These are phyloP conservation scores for Cybosia mesomella DNA, from an alignment of 2,888 invertebrate species.

Conservation along the genomic window DNA sequence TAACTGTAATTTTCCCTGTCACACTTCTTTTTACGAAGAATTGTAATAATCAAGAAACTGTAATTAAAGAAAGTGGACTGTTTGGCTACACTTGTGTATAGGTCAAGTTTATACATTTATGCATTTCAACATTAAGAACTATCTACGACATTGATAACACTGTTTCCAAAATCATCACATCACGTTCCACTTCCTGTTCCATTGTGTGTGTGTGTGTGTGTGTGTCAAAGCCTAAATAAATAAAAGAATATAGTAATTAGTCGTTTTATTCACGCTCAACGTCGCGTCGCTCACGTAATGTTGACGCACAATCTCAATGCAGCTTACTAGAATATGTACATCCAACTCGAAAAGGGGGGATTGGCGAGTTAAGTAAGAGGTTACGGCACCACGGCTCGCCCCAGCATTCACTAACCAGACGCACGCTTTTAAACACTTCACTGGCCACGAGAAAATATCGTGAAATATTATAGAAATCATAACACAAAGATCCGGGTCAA, in stretches of 20 bases:
- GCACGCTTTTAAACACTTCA: slow-evolving; percentile 66
- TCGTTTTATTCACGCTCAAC: slow-evolving; percentile 51
- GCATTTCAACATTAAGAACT: too few species aligned
- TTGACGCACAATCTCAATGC: slow-evolving; percentile 47
- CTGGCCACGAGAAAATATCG: slow-evolving; percentile 57
- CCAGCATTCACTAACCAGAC: slow-evolving; percentile 76
- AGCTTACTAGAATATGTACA: slow-evolving; percentile 39
- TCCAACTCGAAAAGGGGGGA: slow-evolving; percentile 59
- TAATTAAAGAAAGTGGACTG: slow-evolving; percentile 4
- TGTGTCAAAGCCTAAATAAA: slow-evolving; percentile 45
- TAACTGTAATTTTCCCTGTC: neutral
- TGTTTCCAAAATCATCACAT: neutral
- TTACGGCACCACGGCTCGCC: slow-evolving; percentile 73
- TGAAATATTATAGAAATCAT: slow-evolving; percentile 66
- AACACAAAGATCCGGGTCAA: slow-evolving; percentile 74
- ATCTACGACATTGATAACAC: neutral
- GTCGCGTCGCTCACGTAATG: slow-evolving; percentile 57
- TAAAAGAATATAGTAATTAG: slow-evolving; percentile 42
- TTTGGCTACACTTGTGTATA: neutral
- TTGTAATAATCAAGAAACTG: neutral
- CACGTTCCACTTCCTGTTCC: slow-evolving; percentile 40
- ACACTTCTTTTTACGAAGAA: too few species aligned
- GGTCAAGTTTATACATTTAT: neutral
- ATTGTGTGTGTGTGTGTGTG: slow-evolving; percentile 28
- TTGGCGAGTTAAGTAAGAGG: slow-evolving; percentile 81